Percentiles rank a stretch among this genome's conserved stretches.
These are phyloP conservation scores for Trypoxylus dichotomus DNA, from an alignment of 1,140 invertebrate genomes.

Conservation along the genomic window DNA sequence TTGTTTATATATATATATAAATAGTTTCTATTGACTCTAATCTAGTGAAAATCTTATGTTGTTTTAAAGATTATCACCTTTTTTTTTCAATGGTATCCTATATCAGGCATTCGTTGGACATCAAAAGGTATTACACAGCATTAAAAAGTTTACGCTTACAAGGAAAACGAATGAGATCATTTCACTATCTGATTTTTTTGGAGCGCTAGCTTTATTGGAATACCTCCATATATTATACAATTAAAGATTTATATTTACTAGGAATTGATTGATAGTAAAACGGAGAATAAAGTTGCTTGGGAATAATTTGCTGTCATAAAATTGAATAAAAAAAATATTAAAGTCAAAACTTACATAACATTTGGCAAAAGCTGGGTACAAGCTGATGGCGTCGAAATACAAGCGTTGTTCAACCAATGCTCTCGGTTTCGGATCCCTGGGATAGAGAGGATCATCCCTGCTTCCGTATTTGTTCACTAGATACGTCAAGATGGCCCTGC, in stretches of 20 bases:
- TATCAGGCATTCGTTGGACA: too few species aligned
- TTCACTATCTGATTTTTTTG: too few species aligned
- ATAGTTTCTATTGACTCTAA: too few species aligned
- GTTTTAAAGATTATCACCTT: too few species aligned
- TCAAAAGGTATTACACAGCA: too few species aligned
- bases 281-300: not conserved
- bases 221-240: not conserved
- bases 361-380: slow-evolving; percentile 56
- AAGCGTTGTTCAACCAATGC: slow-evolving; percentile 73
- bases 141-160: too few species aligned
- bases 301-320: not conserved
- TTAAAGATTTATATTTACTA: not conserved
- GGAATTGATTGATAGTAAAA: not conserved
- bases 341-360: slow-evolving; percentile 1
- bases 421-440: slow-evolving; percentile 69
- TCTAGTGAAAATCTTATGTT: too few species aligned
- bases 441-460: slow-evolving; percentile 72
- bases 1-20: too few species aligned
- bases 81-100: too few species aligned
- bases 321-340: not conserved
- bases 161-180: too few species aligned
- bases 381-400: slow-evolving; percentile 72
- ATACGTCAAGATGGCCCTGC: slow-evolving; percentile 74
- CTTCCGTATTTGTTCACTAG: slow-evolving; percentile 69
- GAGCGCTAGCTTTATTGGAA: too few species aligned